Evolutionary conservation across 2,888 invertebrate genomes (phyloP).

Genomic region (Agrochola lota): DNA sequence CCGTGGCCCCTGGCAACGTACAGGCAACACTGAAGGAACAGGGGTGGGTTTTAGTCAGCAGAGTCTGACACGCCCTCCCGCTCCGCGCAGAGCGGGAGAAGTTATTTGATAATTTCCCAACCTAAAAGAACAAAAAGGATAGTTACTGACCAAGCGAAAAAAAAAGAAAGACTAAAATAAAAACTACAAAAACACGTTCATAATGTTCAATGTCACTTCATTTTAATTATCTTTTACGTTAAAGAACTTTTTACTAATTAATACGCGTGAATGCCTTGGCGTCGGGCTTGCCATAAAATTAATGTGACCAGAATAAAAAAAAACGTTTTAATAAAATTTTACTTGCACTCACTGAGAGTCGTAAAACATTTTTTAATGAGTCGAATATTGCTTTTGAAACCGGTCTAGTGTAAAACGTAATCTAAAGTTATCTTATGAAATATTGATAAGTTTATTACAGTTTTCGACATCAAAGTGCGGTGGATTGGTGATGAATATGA

Average conservation of each 20-base stretch:
- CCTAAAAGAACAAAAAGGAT: too few relatives aligned
- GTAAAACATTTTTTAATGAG: constrained; percentile 55
- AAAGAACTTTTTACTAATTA: constrained; percentile 53
- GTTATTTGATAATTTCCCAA: too few relatives aligned
- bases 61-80: too few relatives aligned
- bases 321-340: constrained; percentile 45
- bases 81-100: too few relatives aligned
- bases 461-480: constrained; percentile 40
- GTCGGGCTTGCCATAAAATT: constrained; percentile 51
- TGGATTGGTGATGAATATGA: constrained; percentile 1
- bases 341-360: constrained; percentile 20
- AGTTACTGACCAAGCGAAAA: too few relatives aligned
- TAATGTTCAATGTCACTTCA: constrained; percentile 13
- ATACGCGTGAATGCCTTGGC: constrained; percentile 39
- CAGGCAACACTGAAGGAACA: too few relatives aligned
- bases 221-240: constrained; percentile 34
- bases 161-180: background rate
- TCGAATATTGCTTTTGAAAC: constrained; percentile 46
- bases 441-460: constrained; percentile 48
- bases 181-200: background rate
- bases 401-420: constrained; percentile 32
- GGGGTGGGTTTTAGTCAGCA: too few relatives aligned
- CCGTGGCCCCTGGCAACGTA: too few relatives aligned
- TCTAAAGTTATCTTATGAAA: constrained; percentile 39
- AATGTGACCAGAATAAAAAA: constrained; percentile 36